Conservation (phyloP, 2,797 vertebrate species). For the Decapterus maruadsi region DNA sequence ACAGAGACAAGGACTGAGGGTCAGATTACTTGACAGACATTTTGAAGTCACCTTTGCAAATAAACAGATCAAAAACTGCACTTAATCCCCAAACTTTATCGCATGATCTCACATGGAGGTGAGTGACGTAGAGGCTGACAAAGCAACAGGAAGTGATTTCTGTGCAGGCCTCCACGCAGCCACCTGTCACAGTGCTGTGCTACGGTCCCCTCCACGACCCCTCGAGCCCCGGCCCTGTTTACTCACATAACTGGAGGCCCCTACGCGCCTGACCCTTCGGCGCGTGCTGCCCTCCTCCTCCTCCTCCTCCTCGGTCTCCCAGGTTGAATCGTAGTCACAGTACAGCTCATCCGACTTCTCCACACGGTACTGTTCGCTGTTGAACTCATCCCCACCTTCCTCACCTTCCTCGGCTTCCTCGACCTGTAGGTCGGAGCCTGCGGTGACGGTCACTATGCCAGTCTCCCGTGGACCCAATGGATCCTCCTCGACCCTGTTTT, state of each 20-base stretch:
- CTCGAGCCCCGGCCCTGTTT: too few species aligned
- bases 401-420: neutral
- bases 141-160: neutral
- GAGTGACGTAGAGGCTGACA: neutral
- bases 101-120: neutral
- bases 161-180: neutral
- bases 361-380: slow-evolving; percentile 11
- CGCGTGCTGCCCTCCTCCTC: fast-evolving
- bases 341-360: slow-evolving; percentile 56
- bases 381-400: neutral
- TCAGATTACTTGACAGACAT: slow-evolving; percentile 9
- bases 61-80: too few species aligned
- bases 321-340: slow-evolving; percentile 90
- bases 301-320: slow-evolving; percentile 75
- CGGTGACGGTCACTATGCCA: fast-evolving
- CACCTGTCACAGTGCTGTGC: too few species aligned
- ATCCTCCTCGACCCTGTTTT: fast-evolving
- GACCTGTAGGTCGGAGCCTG: fast-evolving
- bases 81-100: too few species aligned
- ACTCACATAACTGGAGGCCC: slow-evolving; percentile 12
- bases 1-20: neutral
- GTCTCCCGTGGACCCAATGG: neutral
- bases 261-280: fast-evolving
- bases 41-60: too few species aligned
- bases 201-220: too few species aligned